Percentiles rank a stretch among this genome's conserved stretches.
These are phyloP conservation scores for Esperia sulphurella DNA, from an alignment of 2,888 invertebrate species.

Conservation along the genomic window DNA sequence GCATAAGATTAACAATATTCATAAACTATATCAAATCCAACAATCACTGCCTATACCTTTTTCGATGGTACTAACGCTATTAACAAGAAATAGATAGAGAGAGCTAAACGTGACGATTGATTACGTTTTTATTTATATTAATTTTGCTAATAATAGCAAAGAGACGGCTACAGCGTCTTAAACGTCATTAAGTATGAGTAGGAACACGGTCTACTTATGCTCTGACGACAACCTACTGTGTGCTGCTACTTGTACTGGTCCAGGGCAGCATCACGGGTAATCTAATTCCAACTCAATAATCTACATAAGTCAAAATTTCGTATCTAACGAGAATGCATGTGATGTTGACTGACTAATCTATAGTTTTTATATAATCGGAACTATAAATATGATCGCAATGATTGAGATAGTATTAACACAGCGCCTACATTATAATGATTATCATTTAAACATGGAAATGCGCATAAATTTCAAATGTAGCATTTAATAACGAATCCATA, in stretches of 20 bases:
- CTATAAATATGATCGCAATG: neutral
- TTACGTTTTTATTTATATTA: slow-evolving; percentile 42
- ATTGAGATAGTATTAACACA: neutral
- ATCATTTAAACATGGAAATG: slow-evolving; percentile 47
- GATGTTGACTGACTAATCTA: neutral
- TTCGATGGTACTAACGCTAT: slow-evolving; percentile 74
- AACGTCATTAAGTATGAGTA: slow-evolving; percentile 37
- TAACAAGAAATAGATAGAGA: slow-evolving; percentile 67
- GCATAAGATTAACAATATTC: slow-evolving; percentile 79
- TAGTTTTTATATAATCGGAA: neutral
- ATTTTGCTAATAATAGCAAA: slow-evolving; percentile 45
- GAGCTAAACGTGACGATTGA: slow-evolving; percentile 67
- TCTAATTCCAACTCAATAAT: neutral
- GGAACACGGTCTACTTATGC: slow-evolving; percentile 47
- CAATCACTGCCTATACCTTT: slow-evolving; percentile 75
- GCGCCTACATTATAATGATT: neutral
- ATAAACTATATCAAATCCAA: slow-evolving; percentile 80
- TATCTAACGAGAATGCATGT: no score
- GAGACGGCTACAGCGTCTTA: slow-evolving; percentile 32
- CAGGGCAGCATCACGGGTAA: neutral
- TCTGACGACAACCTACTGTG: neutral
- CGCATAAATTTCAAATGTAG: slow-evolving; percentile 42
- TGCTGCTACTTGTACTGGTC: neutral
- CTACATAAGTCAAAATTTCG: no score
- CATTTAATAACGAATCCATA: slow-evolving; percentile 56